A percentile compares a stretch with the other conserved stretches of the same genome.
Conservation (phyloP, 1,140 invertebrate species). For the Drosophila orosa region DNA sequence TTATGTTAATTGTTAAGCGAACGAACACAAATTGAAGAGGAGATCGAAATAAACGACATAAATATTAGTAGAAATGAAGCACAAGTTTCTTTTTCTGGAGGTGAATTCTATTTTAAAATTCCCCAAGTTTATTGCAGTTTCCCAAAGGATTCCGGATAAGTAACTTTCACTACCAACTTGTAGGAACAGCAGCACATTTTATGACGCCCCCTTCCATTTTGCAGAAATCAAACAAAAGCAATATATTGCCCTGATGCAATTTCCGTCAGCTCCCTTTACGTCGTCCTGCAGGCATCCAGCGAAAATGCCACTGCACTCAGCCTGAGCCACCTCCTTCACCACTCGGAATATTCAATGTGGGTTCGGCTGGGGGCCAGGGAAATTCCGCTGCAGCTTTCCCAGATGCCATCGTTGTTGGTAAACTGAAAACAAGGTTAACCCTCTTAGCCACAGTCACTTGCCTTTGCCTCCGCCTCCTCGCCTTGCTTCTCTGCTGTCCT, state of each 20-base stretch:
- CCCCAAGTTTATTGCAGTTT: background rate
- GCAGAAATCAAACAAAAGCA: constrained; percentile 28
- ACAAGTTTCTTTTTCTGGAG: too few relatives aligned
- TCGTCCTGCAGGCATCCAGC: background rate
- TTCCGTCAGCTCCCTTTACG: constrained; percentile 23
- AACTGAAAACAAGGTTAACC: constrained; percentile 27
- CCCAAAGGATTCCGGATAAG: background rate
- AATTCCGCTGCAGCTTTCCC: constrained; percentile 3
- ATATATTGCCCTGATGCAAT: constrained; percentile 24
- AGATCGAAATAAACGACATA: constrained; percentile 40
- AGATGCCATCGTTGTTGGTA: constrained; percentile 14
- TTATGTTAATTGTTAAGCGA: constrained; percentile 63
- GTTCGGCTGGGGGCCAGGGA: background rate
- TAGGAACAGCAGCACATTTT: constrained; percentile 2
- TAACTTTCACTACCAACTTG: constrained; percentile 8
- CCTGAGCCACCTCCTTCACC: background rate
- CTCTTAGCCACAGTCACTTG: constrained; percentile 14
- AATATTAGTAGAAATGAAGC: constrained; percentile 19
- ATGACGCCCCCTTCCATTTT: constrained; percentile 12
- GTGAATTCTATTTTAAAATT: background rate
- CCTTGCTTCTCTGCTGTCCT: constrained; percentile 4
- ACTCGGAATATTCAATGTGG: constrained; percentile 36
- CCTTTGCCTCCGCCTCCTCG: background rate
- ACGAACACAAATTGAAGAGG: constrained; percentile 59
- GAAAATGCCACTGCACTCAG: constrained; percentile 27